These are phyloP conservation scores for Nannoperca obscura DNA, from an alignment of 2,797 vertebrate species.

Conservation along the genomic window DNA sequence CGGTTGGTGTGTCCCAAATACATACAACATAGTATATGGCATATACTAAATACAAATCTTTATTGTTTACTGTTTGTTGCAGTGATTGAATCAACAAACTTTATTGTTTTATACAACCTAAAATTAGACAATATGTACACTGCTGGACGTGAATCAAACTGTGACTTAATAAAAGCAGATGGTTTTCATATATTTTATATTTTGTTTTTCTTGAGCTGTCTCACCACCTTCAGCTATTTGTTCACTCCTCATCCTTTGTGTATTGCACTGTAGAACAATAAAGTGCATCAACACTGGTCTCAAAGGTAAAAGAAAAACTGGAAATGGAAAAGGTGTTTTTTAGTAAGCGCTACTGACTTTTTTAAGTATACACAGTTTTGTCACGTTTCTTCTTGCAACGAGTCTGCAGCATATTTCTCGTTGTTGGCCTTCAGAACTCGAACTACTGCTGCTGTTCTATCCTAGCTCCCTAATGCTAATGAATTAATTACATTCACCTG, in stretches of 20 bases:
- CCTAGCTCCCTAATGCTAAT: slow-evolving; percentile 15
- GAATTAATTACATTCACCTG: slow-evolving; percentile 19
- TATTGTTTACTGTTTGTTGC: neutral
- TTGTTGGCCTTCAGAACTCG: slow-evolving; percentile 1
- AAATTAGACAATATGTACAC: neutral
- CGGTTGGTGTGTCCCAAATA: neutral
- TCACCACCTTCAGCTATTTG: too few species aligned
- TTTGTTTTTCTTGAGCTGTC: neutral
- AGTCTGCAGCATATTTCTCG: neutral
- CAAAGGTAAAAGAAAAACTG: neutral
- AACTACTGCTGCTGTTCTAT: neutral
- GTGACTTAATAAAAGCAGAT: neutral
- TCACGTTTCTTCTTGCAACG: neutral
- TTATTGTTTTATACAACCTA: neutral
- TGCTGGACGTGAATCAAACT: neutral
- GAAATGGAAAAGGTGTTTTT: neutral
- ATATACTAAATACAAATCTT: neutral
- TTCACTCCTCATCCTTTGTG: neutral
- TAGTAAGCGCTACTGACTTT: neutral
- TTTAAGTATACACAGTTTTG: neutral
- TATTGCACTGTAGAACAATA: neutral
- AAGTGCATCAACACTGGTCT: neutral
- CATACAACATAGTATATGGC: neutral
- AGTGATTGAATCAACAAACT: neutral
- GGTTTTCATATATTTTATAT: neutral